Percentiles rank a stretch among this genome's conserved stretches.
These are phyloP conservation scores for Buathra laborator DNA, from an alignment of 2,888 invertebrate species.

Conservation along the genomic window DNA sequence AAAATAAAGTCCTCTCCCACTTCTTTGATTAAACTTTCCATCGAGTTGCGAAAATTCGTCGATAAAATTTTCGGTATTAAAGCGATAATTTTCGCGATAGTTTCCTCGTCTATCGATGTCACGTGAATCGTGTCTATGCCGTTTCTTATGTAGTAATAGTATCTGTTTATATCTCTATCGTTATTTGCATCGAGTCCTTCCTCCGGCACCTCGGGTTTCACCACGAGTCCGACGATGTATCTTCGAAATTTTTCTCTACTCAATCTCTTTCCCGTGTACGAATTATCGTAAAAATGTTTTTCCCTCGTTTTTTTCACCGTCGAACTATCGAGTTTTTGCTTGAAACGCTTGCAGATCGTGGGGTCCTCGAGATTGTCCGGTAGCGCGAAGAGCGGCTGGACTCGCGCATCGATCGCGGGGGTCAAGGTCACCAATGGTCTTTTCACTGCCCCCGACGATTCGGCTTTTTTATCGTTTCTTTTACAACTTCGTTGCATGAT, in stretches of 20 bases:
- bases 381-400: conserved; percentile 88
- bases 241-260: conserved; percentile 93
- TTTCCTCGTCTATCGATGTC: conserved; percentile 91
- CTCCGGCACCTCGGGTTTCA: conserved; percentile 86
- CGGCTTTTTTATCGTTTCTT: conserved; percentile 84
- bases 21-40: conserved; percentile 90
- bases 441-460: conserved; percentile 79
- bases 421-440: conserved; percentile 87
- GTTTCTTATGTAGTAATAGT: conserved; percentile 95
- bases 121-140: conserved; percentile 97
- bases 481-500: not conserved
- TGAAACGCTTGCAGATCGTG: conserved; percentile 84
- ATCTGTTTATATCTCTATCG: conserved; percentile 91
- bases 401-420: conserved; percentile 85
- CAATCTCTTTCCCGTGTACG: conserved; percentile 89
- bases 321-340: conserved; percentile 71
- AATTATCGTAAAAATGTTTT: conserved; percentile 83
- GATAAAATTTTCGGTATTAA: conserved; percentile 89
- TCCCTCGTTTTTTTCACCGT: conserved; percentile 43
- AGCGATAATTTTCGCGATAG: conserved; percentile 89
- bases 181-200: conserved; percentile 85
- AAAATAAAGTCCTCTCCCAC: conserved; percentile 94
- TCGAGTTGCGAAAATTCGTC: conserved; percentile 87
- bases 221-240: conserved; percentile 92
- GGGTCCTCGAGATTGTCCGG: conserved; percentile 87